Conservation (phyloP, 2,888 invertebrate genomes). For the Dynastes grantii region DNA sequence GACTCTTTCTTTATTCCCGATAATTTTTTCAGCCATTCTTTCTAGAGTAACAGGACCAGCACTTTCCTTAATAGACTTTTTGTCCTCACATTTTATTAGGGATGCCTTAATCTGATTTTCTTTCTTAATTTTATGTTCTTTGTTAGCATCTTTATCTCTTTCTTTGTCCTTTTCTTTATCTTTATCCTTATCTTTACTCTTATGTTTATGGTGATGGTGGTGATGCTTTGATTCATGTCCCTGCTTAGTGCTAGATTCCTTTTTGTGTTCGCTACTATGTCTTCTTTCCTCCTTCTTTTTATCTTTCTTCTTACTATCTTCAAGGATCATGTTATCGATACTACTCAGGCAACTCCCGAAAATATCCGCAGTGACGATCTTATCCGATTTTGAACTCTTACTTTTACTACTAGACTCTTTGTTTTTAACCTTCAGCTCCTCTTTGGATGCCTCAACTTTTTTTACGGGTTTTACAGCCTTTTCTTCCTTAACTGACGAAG, state of each 20-base stretch:
- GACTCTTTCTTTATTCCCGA: slow-evolving; percentile 13
- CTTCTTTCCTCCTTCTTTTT: slow-evolving; percentile 53
- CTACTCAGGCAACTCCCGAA: slow-evolving; percentile 61
- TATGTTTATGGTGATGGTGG: slow-evolving; percentile 1
- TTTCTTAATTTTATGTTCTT: slow-evolving; percentile 5
- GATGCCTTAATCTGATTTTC: neutral
- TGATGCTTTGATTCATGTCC: slow-evolving; percentile 29
- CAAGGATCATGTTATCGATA: slow-evolving; percentile 60
- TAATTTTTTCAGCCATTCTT: slow-evolving; percentile 29
- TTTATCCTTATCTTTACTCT: slow-evolving; percentile 43
- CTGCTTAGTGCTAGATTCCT: too few species aligned
- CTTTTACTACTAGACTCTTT: slow-evolving; percentile 25
- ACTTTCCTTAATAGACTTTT: slow-evolving; percentile 32
- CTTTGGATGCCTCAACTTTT: slow-evolving; percentile 23
- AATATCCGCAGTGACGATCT: slow-evolving; percentile 47
- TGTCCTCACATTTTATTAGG: neutral
- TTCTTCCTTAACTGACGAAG: neutral
- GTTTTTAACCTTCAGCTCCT: slow-evolving; percentile 7
- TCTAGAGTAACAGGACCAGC: neutral
- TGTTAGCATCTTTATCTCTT: slow-evolving; percentile 4
- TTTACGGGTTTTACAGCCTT: slow-evolving; percentile 17
- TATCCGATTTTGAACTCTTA: slow-evolving; percentile 36
- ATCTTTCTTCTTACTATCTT: slow-evolving; percentile 53
- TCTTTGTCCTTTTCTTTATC: slow-evolving; percentile 33
- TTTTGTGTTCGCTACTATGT: slow-evolving; percentile 3